These are phyloP conservation scores for Erinaceus europaeus DNA, from an alignment of 2,113 vertebrate genomes.

Conservation along the genomic window DNA sequence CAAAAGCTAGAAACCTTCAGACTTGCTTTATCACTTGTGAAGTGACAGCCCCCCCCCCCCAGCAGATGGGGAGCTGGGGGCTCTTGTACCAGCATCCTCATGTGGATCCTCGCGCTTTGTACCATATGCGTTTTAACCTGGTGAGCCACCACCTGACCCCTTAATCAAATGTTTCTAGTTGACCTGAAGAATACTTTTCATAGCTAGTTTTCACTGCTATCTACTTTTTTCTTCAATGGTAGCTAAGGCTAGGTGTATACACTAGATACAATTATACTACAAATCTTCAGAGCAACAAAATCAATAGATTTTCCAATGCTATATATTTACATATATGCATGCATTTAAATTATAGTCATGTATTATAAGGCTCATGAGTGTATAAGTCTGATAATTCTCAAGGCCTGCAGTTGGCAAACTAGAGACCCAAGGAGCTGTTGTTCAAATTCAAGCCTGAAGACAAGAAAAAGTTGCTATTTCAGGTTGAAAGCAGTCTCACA, in stretches of 20 bases:
- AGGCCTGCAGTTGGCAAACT: neutral
- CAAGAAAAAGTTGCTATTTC: neutral
- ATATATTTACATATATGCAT: neutral
- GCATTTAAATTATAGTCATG: no score
- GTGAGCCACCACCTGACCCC: no score
- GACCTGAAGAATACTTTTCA: neutral
- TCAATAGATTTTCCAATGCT: neutral
- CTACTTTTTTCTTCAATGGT: neutral
- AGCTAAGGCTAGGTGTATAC: neutral
- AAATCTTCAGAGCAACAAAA: neutral
- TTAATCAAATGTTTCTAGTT: neutral
- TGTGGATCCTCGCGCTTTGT: no score
- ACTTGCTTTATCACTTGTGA: no score
- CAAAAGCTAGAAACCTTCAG: no score
- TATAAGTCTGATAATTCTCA: neutral
- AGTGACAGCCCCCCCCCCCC: no score
- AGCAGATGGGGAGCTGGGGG: no score
- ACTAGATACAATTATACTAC: neutral
- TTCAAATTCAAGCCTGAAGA: neutral
- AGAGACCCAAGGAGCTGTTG: neutral
- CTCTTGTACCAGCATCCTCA: no score
- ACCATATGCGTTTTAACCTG: no score
- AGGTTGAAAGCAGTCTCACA: neutral
- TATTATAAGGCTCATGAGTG: neutral
- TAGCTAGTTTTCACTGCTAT: neutral